Base-by-base conservation (phyloP, 2,888 invertebrate genomes). In the Schrankia costaestrigalis region DNA sequence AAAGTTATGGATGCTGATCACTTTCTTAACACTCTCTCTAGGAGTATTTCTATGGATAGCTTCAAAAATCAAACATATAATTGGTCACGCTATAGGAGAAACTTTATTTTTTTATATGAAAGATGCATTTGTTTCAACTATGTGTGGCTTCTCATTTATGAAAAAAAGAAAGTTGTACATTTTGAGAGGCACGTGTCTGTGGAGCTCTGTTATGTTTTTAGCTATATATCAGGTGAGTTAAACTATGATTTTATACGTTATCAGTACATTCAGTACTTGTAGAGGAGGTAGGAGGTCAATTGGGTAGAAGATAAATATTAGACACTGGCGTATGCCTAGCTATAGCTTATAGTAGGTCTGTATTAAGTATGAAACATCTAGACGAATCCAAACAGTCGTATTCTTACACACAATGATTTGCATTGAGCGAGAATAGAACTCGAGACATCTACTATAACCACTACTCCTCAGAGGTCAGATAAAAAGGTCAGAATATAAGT, bases 141-240 rank as follows among this genome's bases (percentile, higher is more conserved):
- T 73, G 3, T 55, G 64, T 39, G 78, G 78, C 15, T 53, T 60
- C 26, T 52, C 62, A 21, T 24, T 50, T 11, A 54, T 41, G 23
- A 63, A 55, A 25, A 42, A 37, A 33, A 41, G 34, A 22, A 47
- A 46, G 9, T 47, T 49, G 28, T 45, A 56, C n/a, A n/a, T 69
- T 17, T 35, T 74, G 7, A 63, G 59, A 33, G 59, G 54, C 5
- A 26, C 55, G 6, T 69, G 70, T 23, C 49, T 78, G 7, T 30
- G 59, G 11, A 38, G 42, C 17, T 75, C 77, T 0, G 41, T 78
- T 3, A 54, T 69, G 7, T 43, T 75, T 12, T 21, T 56, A 6
- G 60, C 72, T 9, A 19, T 55, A 3, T 75, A 68, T 51, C 78
- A 76, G 56, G 78, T 74, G 46, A 61, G 62, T 49, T n/a, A n/a